These are phyloP conservation scores for Melanaphis sacchari DNA, from an alignment of 1,140 invertebrate species.

Conservation along the genomic window DNA sequence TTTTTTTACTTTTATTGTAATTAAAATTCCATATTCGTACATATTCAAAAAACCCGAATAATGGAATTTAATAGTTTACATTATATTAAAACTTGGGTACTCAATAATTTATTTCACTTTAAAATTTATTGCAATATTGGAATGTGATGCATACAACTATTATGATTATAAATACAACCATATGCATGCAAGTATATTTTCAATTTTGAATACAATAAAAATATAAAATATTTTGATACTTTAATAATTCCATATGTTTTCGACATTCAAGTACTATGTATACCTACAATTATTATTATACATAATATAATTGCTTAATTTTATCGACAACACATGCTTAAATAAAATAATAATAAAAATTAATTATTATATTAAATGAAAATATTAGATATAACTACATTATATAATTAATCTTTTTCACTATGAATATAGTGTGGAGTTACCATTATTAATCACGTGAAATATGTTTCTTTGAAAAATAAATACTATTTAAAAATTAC, in stretches of 20 bases:
- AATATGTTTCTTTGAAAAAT: no score
- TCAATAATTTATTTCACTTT: neutral
- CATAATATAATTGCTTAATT: no score
- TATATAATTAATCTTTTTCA: neutral
- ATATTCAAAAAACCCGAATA: neutral
- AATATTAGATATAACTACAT: neutral
- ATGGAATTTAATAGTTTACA: neutral
- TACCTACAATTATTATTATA: neutral
- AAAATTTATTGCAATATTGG: no score
- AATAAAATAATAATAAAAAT: neutral
- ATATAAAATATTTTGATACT: neutral
- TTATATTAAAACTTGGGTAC: neutral
- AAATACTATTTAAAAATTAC: no score
- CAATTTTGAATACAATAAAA: neutral
- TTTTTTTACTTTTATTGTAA: neutral
- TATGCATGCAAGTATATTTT: neutral
- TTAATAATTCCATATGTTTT: neutral
- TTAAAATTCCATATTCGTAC: neutral
- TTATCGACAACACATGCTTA: no score
- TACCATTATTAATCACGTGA: no score
- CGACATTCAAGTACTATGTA: neutral
- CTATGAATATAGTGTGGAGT: no score
- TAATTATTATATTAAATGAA: neutral
- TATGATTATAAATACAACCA: neutral
- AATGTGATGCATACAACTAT: neutral